Evolutionary conservation across 2,113 vertebrate species (phyloP).

Genomic region (Fulmarus glacialis): DNA sequence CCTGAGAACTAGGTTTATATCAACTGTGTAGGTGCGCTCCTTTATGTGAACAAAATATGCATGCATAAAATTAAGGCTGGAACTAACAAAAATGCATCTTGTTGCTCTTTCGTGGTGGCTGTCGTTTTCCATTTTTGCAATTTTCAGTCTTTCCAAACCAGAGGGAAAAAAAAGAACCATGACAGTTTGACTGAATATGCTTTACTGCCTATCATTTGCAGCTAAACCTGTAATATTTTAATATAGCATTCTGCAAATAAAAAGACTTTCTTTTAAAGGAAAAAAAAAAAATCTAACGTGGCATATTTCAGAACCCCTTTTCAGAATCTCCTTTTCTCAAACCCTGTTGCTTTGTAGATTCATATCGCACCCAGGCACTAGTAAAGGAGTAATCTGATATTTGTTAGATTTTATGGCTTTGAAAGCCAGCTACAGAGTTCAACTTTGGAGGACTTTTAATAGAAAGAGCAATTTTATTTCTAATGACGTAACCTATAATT

Average conservation of each 20-base stretch:
- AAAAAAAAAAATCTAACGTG: background rate
- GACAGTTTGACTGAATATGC: background rate
- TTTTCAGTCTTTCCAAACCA: conserved; percentile 6
- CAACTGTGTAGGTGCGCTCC: background rate
- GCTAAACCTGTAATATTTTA: background rate
- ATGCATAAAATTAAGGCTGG: conserved; percentile 3
- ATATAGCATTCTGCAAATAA: background rate
- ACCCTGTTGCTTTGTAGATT: background rate
- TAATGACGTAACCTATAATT: background rate
- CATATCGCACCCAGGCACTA: background rate
- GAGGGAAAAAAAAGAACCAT: conserved; percentile 44
- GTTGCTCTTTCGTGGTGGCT: conserved; percentile 15
- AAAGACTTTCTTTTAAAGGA: background rate
- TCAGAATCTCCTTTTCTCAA: background rate
- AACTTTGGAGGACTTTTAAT: background rate
- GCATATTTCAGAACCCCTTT: background rate
- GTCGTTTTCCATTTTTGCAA: background rate
- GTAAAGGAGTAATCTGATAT: background rate
- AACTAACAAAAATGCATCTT: conserved; percentile 2
- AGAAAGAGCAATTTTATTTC: background rate
- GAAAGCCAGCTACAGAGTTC: background rate
- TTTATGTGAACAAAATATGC: background rate
- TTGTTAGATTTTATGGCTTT: conserved; percentile 2
- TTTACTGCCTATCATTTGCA: background rate
- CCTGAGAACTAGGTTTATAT: background rate